phyloP scores from a whole-genome alignment of 1,140 invertebrate genomes.

The Panulirus ornatus region DNA sequence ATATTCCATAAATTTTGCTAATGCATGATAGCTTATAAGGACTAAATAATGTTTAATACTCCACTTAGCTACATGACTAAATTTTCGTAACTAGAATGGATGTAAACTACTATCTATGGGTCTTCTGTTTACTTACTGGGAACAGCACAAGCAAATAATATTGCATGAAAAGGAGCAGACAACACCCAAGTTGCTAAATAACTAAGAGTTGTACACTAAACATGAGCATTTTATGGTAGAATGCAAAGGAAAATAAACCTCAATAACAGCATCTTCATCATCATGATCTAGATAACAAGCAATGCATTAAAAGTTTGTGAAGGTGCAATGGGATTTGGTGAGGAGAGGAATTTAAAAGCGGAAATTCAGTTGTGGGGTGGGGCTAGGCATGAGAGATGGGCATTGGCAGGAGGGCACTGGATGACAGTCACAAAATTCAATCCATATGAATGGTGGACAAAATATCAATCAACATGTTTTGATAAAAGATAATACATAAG shows the following conservation, averaged over 20 bases:
- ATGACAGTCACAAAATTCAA: not conserved
- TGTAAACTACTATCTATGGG: not conserved
- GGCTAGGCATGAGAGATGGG: not conserved
- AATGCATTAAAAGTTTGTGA: not conserved
- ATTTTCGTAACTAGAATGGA: too few relatives aligned
- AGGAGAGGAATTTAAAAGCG: too few relatives aligned
- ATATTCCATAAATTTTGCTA: conserved; percentile 11
- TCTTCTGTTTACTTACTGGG: not conserved
- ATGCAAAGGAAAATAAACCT: not conserved
- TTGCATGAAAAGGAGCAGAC: not conserved
- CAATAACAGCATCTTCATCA: not conserved
- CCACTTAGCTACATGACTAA: not conserved
- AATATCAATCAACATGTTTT: too few relatives aligned
- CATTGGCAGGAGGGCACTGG: not conserved
- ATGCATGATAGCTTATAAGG: not conserved
- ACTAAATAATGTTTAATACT: not conserved
- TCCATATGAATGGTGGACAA: too few relatives aligned
- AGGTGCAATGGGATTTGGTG: not conserved
- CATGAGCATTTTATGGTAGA: not conserved
- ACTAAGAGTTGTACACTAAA: not conserved
- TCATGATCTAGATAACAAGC: not conserved
- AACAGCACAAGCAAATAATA: not conserved
- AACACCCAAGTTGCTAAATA: not conserved
- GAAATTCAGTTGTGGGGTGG: not conserved
- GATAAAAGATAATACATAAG: too few relatives aligned